Conservation (phyloP, 1,140 invertebrate species). For the Ctenoplectra terminalis region DNA sequence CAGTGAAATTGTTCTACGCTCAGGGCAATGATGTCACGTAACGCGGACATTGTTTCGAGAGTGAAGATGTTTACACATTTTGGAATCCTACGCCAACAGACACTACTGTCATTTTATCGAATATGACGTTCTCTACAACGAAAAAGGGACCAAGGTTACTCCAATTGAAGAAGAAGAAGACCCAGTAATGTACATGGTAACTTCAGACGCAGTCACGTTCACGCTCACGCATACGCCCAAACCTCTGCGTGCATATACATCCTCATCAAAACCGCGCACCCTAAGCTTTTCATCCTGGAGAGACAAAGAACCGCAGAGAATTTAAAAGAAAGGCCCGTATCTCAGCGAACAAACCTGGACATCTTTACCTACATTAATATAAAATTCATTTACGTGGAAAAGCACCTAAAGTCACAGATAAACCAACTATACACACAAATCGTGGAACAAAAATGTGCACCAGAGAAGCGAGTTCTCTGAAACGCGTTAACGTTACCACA, state of each 20-base stretch:
- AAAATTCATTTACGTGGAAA: slow-evolving; percentile 60
- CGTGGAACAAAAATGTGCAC: slow-evolving; percentile 22
- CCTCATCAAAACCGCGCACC: slow-evolving; percentile 31
- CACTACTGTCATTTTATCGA: slow-evolving; percentile 44
- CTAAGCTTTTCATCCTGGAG: slow-evolving; percentile 58
- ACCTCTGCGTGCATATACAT: slow-evolving; percentile 1
- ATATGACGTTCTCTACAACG: slow-evolving; percentile 50
- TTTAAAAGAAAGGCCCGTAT: background rate
- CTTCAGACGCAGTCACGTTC: slow-evolving; percentile 4
- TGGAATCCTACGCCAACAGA: slow-evolving; percentile 24
- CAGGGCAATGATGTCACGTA: too few species aligned
- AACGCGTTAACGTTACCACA: background rate
- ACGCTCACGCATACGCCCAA: background rate
- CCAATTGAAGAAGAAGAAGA: background rate
- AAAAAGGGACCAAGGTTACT: slow-evolving; percentile 18
- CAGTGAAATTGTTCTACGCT: too few species aligned
- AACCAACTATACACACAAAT: slow-evolving; percentile 31
- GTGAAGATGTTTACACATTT: slow-evolving; percentile 10
- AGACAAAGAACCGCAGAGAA: background rate
- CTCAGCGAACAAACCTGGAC: slow-evolving; percentile 45
- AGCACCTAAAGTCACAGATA: slow-evolving; percentile 44
- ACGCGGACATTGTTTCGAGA: slow-evolving; percentile 23
- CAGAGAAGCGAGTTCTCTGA: too few species aligned
- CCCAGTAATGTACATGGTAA: background rate
- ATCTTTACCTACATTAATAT: slow-evolving; percentile 51